Evolutionary conservation across 2,113 vertebrate genomes (phyloP), one percentile per base, ranked within the genome.

Genomic region (Alaudala cheleensis): DNA sequence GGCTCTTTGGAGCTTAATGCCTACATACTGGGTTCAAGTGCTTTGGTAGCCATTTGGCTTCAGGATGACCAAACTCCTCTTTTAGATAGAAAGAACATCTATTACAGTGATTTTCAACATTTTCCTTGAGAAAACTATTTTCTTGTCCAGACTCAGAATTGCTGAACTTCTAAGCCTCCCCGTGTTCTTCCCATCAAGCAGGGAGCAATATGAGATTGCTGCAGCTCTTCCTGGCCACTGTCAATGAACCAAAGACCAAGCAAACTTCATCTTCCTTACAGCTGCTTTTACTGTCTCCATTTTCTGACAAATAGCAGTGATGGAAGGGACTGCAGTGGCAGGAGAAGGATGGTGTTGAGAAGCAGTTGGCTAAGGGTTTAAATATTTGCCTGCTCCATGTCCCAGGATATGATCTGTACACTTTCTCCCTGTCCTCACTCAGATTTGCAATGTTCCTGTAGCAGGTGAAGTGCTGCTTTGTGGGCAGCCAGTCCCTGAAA

Each of bases 391-490:
- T 86, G 34, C 39, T 88, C 6, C 20, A 8, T 18, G 29, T 93
- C 87, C 71, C 88, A 71, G 18, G 56, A 67, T 82, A 86, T 77
- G 70, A 77, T 66, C 56, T 67, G 56, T 83, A 74, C 44, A 34
- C 56, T 74, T 78, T 90, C n/a, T 83, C 25, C 34, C 64, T 42
- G 51, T 83, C 85, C 67, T 74, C 62, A 62, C 65, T 90, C 79
- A 96, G 76, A 92, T 92, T 90, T 88, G 51, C 76, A 78, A 40
- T 64, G 79, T 83, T 92, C 76, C 78, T 53, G 60, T 22, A 74
- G 79, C 64, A 93, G 82, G 64, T 78, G 60, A 96, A 95, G 76
- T 92, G 93, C 88, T 94, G 92, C 69, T 94, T 78, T 94, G 92
- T 78, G 90, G 76, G n/a, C 54, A 73, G 67, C 67, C 79, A 53